Base-by-base conservation (phyloP, 2,113 vertebrate genomes). In the Strigops habroptila region DNA sequence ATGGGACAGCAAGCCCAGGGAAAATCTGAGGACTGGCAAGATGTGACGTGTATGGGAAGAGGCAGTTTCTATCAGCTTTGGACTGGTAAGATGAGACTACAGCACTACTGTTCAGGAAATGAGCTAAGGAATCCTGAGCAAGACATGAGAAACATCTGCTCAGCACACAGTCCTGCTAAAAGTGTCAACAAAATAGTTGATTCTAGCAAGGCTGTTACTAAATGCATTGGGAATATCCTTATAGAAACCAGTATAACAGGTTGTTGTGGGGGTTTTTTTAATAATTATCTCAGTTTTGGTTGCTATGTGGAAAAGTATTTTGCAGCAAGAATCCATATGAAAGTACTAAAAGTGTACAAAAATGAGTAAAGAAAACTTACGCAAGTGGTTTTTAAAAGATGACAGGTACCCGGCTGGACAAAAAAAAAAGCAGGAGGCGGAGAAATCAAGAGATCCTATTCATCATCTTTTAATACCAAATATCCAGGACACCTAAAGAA, bases 11-110 rank as follows among this genome's bases (percentile, higher is more conserved):
- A 22, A 30, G 53, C 18, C 9, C 0, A 4, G 35, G 55, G 37
- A 37, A 55, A 48, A n/a, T 1, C n/a, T 5, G 27, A 65, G 57
- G 57, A 19, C 3, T 12, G 28, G 51, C n/a, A 46, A 24, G 49
- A 24, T 2, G 10, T 1, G 10, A 25, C 28, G 2, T 0, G 49
- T 21, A 16, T 1, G 8, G 49, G 57, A 62, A 49, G 75, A 24
- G 2, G 35, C 25, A 1, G 31, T 24, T 52, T 14, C 30, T 10
- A 12, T 6, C 35, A n/a, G 77, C 60, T 73, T 33, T 7, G 16
- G 18, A 13, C 18, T 30, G 52, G 31, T 18, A 6, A 46, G 30
- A 53, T 14, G 39, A 4, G 1, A 31, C 25, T 4, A 28, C 51
- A 57, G 35, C 69, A 14, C 69, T 15, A 22, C 60, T 28, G 43